Evolutionary conservation across 2,888 invertebrate genomes (phyloP).

Genomic region (Sepioteuthis lessoniana): DNA sequence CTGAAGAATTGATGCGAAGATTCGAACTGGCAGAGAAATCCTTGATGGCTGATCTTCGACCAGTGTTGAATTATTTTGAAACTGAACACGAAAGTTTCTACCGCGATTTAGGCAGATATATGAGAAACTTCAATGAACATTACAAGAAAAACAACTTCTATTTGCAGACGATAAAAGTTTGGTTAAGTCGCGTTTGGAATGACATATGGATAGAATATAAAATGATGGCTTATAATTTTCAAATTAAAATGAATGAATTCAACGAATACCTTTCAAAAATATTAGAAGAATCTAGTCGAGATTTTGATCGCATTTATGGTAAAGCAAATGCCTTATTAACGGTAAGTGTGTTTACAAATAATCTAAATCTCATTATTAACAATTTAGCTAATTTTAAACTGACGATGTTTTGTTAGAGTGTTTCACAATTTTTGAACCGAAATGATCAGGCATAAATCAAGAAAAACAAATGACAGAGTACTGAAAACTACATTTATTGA

Average conservation of each 20-base stretch:
- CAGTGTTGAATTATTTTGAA: neutral
- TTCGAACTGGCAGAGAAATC: neutral
- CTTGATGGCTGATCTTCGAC: neutral
- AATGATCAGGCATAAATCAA: no score
- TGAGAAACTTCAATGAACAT: slow-evolving; percentile 51
- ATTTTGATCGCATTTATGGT: neutral
- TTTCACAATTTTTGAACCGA: no score
- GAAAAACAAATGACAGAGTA: no score
- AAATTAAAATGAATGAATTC: neutral
- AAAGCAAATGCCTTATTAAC: neutral
- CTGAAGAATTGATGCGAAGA: neutral
- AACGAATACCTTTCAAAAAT: neutral
- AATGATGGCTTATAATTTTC: neutral
- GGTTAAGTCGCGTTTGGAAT: neutral
- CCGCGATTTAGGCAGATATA: slow-evolving; percentile 52
- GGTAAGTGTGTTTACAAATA: neutral
- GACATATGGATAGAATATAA: neutral
- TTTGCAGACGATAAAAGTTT: neutral
- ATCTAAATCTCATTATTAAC: no score
- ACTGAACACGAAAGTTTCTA: slow-evolving; percentile 54
- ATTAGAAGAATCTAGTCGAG: neutral
- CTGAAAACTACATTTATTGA: no score
- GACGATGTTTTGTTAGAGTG: no score
- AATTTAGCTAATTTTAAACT: no score
- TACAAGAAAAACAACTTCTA: slow-evolving; percentile 21